These are phyloP conservation scores for Patella pellucida DNA, from an alignment of 2,888 invertebrate genomes.

Conservation along the genomic window DNA sequence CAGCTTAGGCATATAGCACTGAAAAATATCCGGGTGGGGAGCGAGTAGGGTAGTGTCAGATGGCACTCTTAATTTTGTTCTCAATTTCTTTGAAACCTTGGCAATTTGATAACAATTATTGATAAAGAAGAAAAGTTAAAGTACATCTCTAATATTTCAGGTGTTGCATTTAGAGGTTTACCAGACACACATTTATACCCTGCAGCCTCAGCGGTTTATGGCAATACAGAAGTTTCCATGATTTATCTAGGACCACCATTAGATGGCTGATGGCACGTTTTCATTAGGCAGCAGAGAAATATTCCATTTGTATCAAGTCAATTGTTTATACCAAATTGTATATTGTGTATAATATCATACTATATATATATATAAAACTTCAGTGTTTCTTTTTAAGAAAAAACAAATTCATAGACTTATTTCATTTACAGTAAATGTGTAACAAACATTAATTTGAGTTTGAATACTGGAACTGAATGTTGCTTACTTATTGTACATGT, in stretches of 20 bases:
- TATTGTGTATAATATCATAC: neutral
- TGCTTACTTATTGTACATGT: too few species aligned
- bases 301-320: neutral
- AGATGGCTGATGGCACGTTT: constrained; percentile 78
- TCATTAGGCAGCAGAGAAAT: constrained; percentile 4
- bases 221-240: constrained; percentile 99
- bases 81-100: too few species aligned
- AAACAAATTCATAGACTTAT: too few species aligned
- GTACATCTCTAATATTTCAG: constrained; percentile 46
- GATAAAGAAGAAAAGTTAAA: too few species aligned
- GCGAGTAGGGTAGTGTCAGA: too few species aligned
- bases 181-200: constrained; percentile 94
- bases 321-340: neutral
- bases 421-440: too few species aligned
- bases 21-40: too few species aligned
- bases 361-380: neutral
- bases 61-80: too few species aligned
- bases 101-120: too few species aligned
- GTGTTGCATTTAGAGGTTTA: constrained; percentile 95
- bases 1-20: too few species aligned
- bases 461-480: too few species aligned
- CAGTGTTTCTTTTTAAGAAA: neutral
- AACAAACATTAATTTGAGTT: neutral
- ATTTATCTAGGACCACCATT: constrained; percentile 96
- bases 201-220: constrained; percentile 97